Evolutionary conservation across 23 tunicate genomes (phyloP), one percentile per base, ranked within the genome.

Genomic region (Ciona savignyi): DNA sequence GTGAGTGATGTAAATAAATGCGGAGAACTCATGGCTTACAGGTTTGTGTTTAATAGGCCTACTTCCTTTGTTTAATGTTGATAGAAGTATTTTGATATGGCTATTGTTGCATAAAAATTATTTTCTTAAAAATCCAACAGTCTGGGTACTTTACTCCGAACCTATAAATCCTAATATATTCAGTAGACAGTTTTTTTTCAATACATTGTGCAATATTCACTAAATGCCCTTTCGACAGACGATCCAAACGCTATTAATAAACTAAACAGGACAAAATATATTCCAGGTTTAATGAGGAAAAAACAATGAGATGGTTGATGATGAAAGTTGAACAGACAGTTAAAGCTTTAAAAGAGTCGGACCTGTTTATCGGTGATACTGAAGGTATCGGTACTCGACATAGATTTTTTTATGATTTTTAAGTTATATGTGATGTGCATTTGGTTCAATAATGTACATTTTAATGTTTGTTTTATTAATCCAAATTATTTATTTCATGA

Each of bases 251-350:
- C 56, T 42, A 42, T 15, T 15, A 42, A 42, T 42, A 42, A 15
- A 6, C 11, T 42, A 9, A 42, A 6, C 11, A 42, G 9, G 11
- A 42, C 56, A 6, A 42, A 42, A 6, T 42, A 42, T 42, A 42
- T 15, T 6, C 63, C 30, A 91, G 89, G 65, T 91, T 70, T 48
- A 85, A 76, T 75, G 84, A 91, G 70, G 77, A 51, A 21, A 91
- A 91, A 71, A 69, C 91, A 3, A n/a, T 91, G 29, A 25, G 26
- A 30, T 91, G 97, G 97, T 62, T 91, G 72, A 74, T 70, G 26
- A 27, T 4, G 9, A 91, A 91, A 76, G 89, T 80, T n/a, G 48
- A 80, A 68, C 70, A 63, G 25, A 76, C 70, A 25, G 79, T 30
- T 19, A 24, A 70, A 6, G 79, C 76, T 0, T 28, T 91, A 15